Base-by-base conservation (phyloP, 2,888 invertebrate genomes). In the Limnephilus auricula region DNA sequence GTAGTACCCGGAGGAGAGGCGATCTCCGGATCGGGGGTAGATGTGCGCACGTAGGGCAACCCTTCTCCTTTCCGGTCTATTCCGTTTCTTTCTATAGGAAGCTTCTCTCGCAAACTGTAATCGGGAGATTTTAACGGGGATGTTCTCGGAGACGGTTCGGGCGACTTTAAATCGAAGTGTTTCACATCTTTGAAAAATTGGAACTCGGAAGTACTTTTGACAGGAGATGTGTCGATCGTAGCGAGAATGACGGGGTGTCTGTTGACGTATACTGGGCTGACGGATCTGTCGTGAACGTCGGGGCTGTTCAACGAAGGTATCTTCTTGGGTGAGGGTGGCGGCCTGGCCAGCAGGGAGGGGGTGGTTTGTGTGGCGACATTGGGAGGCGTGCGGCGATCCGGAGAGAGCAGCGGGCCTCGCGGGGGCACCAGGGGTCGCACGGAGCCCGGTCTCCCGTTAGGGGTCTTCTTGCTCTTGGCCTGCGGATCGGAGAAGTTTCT, bases 271-370 rank as follows among this genome's bases (percentile, higher is more conserved):
- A 93, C 91, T 3, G 93, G 93, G 79, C 93, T 93, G 30, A 90
- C 32, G 2, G 93, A 93, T 37, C 93, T 86, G 78, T 92, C 92
- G 25, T 92, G 31, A 30, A 85, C 78, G 3, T 91, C 90, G 30
- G 65, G 84, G 82, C 90, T 79, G 50, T 83, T 92, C 86, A 92
- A 90, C 79, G 50, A 25, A 2, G 93, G 89, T 65, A 94, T 93
- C 92, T 94, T 95, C 93, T 94, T 95, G 32, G 95, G 94, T 90
- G 95, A 94, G 90, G 94, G 94, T 15, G 94, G 95, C 91, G 95
- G 95, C n/a, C 95, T 94, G 92, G 96, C 95, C 79, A 94, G 94
- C 92, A 94, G 94, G 45, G 94, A 93, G 31, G 92, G 92, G 12
- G 94, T 94, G 93, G 95, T 95, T 32, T 95, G 94, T 2, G 95